Evolutionary conservation across 35 echinoderm and acorn worm species (phyloP), one percentile per base, ranked within the genome.

Genomic region (Lytechinus variegatus): DNA sequence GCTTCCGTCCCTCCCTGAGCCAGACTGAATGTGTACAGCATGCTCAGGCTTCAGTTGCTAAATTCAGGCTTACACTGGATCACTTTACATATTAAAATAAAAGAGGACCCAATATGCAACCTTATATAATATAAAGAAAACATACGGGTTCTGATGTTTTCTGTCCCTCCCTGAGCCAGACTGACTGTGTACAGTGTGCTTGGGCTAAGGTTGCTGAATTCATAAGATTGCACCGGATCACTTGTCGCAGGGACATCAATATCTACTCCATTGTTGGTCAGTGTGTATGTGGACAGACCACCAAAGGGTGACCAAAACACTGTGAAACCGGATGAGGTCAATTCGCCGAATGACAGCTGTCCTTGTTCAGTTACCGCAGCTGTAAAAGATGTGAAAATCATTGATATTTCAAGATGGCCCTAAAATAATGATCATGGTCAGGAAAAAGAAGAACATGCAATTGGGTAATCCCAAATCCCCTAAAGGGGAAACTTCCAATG

Each of bases 261-360:
- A 4, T 54, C 8, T 9, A 24, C 53, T 27, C 9, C 24, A 29
- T 14, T 27, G 16, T 19, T 19, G 27, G 95, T 19, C 53, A 89
- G 86, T 27, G 6, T 91, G 57, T 71, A 90, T 10, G 21, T 24
- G 27, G 90, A 28, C 0, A 5, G 11, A 33, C 87, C 94, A 58
- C 54, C 9, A 24, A 52, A 27, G 19, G 86, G 96, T 27, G 94
- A 10, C 96, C 96, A 96, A 24, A 12, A 96, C 14, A 96, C 54
- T 12, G 55, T 94, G 29, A 96, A 95, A 27, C 55, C 86, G 5
- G 94, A 28, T 55, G 93, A 9, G 1, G 94, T 96, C n/a, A 96
- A 5, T 8, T 72, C 61, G 7, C 96, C 96, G 55, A 96, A 86
- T 6, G 94, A 94, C 6, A 96, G 53, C 52, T 91, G 9, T 9